Percentiles rank a stretch among this genome's conserved stretches.
Conservation (phyloP, 1,140 invertebrate species). For the Reticulitermes speratus region DNA sequence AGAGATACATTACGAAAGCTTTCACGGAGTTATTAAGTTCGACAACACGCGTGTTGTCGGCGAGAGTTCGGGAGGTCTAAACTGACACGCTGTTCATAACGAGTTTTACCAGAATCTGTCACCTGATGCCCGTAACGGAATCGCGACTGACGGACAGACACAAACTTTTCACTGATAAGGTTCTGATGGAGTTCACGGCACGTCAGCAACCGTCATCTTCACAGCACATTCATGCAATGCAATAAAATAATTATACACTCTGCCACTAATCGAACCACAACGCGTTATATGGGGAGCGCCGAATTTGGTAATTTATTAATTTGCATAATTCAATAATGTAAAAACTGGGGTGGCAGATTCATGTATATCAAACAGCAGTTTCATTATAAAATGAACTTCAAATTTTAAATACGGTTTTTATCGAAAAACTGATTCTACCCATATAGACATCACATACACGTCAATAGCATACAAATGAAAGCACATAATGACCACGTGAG, state of each 20-base stretch:
- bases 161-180: too few relatives aligned
- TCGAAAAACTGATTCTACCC: background rate
- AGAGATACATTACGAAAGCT: too few relatives aligned
- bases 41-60: too few relatives aligned
- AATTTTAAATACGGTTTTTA: background rate
- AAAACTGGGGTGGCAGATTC: background rate
- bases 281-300: background rate
- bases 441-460: background rate
- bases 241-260: background rate
- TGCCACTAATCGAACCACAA: background rate
- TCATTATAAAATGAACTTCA: background rate
- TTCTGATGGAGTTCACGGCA: too few relatives aligned
- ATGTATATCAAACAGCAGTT: background rate
- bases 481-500: background rate
- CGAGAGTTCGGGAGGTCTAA: too few relatives aligned
- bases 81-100: too few relatives aligned
- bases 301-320: background rate
- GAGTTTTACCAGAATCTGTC: too few relatives aligned
- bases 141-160: too few relatives aligned
- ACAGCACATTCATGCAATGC: too few relatives aligned
- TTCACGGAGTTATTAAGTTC: too few relatives aligned
- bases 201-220: too few relatives aligned
- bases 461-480: background rate
- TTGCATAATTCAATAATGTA: slow-evolving; percentile 1
- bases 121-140: too few relatives aligned